Percentiles rank a stretch among this genome's conserved stretches.
phyloP scores from a whole-genome alignment of 2,113 vertebrate genomes.

The Electrona antarctica region DNA sequence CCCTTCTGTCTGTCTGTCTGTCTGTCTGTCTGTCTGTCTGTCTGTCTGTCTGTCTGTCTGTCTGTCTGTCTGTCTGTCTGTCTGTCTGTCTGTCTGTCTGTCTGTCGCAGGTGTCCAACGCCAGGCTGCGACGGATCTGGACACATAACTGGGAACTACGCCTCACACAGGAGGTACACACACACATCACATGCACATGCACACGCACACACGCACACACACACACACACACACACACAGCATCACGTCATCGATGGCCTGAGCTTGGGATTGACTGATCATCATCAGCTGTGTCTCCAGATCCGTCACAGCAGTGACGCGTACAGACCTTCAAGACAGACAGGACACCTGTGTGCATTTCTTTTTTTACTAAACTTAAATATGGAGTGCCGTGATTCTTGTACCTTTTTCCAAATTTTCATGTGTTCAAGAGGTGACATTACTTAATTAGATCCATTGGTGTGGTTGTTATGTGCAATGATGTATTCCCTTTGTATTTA shows the following conservation, averaged over 20 bases:
- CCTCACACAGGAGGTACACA: conserved; percentile 93
- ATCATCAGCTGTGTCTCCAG: conserved; percentile 13
- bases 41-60: not conserved
- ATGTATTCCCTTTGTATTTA: too few species aligned
- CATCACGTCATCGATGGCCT: not conserved
- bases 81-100: conserved; percentile 9
- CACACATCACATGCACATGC: not conserved
- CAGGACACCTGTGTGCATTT: too few species aligned
- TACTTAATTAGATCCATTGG: too few species aligned
- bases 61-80: conserved; percentile 9
- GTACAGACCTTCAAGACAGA: too few species aligned
- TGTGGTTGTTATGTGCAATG: too few species aligned
- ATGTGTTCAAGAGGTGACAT: too few species aligned
- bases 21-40: conserved; percentile 9
- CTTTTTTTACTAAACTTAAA: too few species aligned
- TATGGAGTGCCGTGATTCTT: too few species aligned
- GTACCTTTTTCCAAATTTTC: too few species aligned
- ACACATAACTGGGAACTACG: conserved; percentile 98
- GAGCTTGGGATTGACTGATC: conserved; percentile 12
- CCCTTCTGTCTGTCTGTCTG: not conserved
- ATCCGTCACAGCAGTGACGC: too few species aligned
- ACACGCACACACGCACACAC: conserved; percentile 15
- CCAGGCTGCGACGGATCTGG: conserved; percentile 97
- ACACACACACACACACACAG: not conserved
- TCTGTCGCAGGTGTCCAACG: conserved; percentile 89